These are phyloP conservation scores for Bhutanitis thaidina DNA, from an alignment of 2,888 invertebrate genomes.

Conservation along the genomic window DNA sequence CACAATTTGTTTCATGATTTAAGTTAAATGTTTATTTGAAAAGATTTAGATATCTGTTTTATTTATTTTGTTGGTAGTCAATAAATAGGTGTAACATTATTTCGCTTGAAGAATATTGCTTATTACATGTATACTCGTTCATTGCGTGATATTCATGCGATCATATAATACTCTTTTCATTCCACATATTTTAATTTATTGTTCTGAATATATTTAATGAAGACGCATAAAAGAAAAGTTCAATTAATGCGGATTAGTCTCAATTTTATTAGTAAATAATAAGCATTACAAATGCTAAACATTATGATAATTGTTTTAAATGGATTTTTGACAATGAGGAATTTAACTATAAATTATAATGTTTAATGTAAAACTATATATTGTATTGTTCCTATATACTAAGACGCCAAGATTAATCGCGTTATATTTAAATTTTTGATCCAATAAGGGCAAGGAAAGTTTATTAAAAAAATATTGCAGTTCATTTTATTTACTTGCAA, in stretches of 20 bases:
- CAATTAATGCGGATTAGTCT: neutral
- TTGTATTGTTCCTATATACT: too few relatives aligned
- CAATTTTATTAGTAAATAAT: neutral
- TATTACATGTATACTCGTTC: neutral
- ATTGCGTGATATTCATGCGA: neutral
- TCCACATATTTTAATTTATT: slow-evolving; percentile 15
- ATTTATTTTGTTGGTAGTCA: slow-evolving; percentile 44
- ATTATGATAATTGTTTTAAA: neutral
- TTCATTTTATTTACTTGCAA: too few relatives aligned
- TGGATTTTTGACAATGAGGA: neutral
- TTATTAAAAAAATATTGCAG: too few relatives aligned
- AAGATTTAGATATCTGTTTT: slow-evolving; percentile 40
- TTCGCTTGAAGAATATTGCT: slow-evolving; percentile 1
- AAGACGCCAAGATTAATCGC: too few relatives aligned
- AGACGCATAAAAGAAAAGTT: neutral
- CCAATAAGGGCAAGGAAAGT: too few relatives aligned
- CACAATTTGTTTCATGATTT: slow-evolving; percentile 14
- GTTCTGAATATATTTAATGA: neutral
- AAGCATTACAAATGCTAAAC: neutral
- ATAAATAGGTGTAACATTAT: slow-evolving; percentile 17
- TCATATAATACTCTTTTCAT: slow-evolving; percentile 17
- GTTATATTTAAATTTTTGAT: too few relatives aligned
- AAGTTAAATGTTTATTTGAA: slow-evolving; percentile 25
- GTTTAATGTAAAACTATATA: neutral
- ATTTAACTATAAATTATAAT: neutral